Evolutionary conservation across 2,888 invertebrate species (phyloP).

Genomic region (Tineola bisselliella): DNA sequence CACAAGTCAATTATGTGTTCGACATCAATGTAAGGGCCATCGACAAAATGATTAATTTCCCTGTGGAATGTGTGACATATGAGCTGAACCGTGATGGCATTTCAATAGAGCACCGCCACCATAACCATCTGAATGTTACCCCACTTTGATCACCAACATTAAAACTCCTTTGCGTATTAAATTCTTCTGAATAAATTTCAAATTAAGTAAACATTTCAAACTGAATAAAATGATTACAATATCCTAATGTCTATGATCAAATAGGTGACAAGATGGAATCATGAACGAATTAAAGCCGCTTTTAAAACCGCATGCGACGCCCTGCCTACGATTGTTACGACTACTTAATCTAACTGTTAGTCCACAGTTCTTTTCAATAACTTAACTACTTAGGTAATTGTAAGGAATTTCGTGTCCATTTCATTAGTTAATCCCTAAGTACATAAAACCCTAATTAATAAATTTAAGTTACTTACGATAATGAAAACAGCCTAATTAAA

Average conservation of each 20-base stretch:
- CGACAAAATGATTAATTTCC: constrained; percentile 1
- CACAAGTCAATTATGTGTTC: background rate
- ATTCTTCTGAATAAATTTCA: too few species aligned
- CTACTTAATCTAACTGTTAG: constrained; percentile 49
- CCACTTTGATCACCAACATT: background rate
- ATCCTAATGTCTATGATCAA: background rate
- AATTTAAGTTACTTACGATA: background rate
- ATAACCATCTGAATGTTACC: background rate
- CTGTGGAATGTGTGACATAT: background rate
- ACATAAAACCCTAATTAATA: background rate
- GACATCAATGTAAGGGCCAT: background rate
- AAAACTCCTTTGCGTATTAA: background rate
- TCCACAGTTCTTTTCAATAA: constrained; percentile 33
- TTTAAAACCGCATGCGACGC: constrained; percentile 12
- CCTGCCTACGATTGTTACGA: background rate
- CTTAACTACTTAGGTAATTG: background rate
- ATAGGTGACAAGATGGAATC: background rate
- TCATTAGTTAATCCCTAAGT: background rate
- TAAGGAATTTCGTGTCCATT: constrained; percentile 2
- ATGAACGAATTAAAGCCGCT: constrained; percentile 13
- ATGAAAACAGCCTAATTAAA: background rate
- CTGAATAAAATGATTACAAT: background rate
- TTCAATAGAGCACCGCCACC: constrained; percentile 6
- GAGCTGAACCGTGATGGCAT: background rate
- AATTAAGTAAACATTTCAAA: too few species aligned